Base-by-base conservation (phyloP, 2,888 invertebrate species). In the Stomorhina lunata region DNA sequence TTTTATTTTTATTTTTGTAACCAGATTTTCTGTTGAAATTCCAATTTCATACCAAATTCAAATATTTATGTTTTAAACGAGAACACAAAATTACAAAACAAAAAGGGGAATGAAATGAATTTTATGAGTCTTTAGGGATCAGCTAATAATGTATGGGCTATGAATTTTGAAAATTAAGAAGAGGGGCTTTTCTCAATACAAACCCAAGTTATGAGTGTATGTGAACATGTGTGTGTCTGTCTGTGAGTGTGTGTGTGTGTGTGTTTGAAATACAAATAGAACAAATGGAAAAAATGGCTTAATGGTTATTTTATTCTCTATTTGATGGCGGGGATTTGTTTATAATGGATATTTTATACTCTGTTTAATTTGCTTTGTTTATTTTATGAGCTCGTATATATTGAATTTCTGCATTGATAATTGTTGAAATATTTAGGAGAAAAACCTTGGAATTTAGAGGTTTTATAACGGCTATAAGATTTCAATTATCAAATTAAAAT, bases 121-220 rank as follows among this genome's bases (percentile, higher is more conserved):
- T 50, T 50, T 50, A 50, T 50, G 50, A 50, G 50, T 50, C 50
- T 25, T 25, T 50, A 25, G 50, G 50, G 22, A 50, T 50, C 22
- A 22, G 10, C 48, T 48, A 48, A 48, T 48, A 48, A 50, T 50
- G 25, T 22, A 25, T n/a, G 22, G 25, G 27, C n/a, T 50, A 25
- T 25, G 25, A 50, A 25, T 27, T 50, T 50, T 50, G 50, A 25
- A 50, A 25, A 50, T 25, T 25, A 50, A 50, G 25, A 25, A 12
- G 22, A n/a, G 25, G 22, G 25, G 25, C 27, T 22, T 25, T 25
- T 4, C 27, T 27, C 22, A 1, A 50, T 50, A n/a, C n/a, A n/a
- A n/a, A n/a, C n/a, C n/a, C n/a, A n/a, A n/a, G n/a, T n/a, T n/a
- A n/a, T n/a, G n/a, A n/a, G n/a, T n/a, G n/a, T n/a, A n/a, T n/a